Percentiles rank a stretch among this genome's conserved stretches.
Evolutionary conservation across 2,113 vertebrate genomes (phyloP).

Genomic region (Erpornis zantholeuca): DNA sequence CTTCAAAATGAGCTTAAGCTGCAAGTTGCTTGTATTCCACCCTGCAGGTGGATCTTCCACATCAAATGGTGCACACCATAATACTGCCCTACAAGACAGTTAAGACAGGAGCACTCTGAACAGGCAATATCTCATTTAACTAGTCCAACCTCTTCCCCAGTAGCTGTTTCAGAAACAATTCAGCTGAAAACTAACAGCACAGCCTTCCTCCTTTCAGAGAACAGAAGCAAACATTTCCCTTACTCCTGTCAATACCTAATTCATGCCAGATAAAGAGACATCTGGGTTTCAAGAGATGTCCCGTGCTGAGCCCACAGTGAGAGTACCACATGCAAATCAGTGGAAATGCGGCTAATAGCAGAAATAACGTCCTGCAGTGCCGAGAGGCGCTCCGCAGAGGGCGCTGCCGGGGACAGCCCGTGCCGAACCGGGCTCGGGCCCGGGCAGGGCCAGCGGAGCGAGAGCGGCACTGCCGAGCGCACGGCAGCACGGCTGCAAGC

Average conservation of each 20-base stretch:
- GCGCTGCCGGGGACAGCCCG: background rate
- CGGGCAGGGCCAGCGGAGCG: background rate
- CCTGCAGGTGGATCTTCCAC: background rate
- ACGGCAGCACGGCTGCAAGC: background rate
- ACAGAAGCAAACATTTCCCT: background rate
- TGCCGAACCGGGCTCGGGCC: background rate
- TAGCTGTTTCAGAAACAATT: background rate
- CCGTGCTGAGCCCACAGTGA: background rate
- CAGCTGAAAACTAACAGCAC: background rate
- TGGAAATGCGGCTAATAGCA: accelerated
- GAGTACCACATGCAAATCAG: accelerated
- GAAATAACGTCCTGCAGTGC: accelerated
- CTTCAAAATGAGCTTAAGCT: constrained; percentile 20
- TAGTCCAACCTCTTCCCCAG: background rate
- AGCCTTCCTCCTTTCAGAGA: background rate
- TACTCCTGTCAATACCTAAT: background rate
- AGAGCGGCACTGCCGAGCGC: background rate
- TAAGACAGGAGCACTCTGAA: background rate
- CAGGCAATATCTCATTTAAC: background rate
- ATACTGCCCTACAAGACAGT: background rate
- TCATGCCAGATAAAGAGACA: background rate
- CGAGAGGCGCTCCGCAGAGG: constrained; percentile 6
- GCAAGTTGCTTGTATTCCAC: background rate
- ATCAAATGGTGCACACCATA: background rate
- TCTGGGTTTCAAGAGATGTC: background rate